Evolutionary conservation across 2,888 invertebrate genomes (phyloP).

Genomic region (Plebejus anna): DNA sequence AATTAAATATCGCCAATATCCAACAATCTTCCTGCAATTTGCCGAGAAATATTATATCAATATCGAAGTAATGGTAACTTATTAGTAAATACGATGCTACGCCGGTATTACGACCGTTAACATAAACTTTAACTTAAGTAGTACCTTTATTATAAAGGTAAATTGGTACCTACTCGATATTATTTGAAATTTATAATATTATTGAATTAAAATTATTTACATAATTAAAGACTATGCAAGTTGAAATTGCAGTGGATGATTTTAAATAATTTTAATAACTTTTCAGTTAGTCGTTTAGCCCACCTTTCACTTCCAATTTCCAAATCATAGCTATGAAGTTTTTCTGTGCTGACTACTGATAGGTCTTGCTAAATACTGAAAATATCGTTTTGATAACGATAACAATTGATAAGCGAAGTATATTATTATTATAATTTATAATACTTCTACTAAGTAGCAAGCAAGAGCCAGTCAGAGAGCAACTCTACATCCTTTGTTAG

Average conservation of each 20-base stretch:
- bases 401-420: no score
- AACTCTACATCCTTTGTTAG: no score
- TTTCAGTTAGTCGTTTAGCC: no score
- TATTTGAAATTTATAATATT: not conserved
- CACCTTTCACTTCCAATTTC: not conserved
- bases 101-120: not conserved
- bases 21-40: conserved; percentile 17
- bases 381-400: no score
- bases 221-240: not conserved
- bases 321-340: not conserved
- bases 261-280: not conserved
- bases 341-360: no score
- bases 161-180: not conserved
- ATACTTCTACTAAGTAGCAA: no score
- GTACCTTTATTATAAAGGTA: not conserved
- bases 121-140: not conserved
- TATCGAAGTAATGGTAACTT: not conserved
- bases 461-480: no score
- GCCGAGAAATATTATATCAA: conserved; percentile 2
- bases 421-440: no score
- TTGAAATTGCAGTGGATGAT: not conserved
- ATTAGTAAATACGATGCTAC: not conserved
- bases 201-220: not conserved
- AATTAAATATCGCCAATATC: conserved; percentile 20
- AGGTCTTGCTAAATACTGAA: no score